These are phyloP conservation scores for Galagoides demidoff DNA, from an alignment of 2,797 vertebrate genomes.

Conservation along the genomic window DNA sequence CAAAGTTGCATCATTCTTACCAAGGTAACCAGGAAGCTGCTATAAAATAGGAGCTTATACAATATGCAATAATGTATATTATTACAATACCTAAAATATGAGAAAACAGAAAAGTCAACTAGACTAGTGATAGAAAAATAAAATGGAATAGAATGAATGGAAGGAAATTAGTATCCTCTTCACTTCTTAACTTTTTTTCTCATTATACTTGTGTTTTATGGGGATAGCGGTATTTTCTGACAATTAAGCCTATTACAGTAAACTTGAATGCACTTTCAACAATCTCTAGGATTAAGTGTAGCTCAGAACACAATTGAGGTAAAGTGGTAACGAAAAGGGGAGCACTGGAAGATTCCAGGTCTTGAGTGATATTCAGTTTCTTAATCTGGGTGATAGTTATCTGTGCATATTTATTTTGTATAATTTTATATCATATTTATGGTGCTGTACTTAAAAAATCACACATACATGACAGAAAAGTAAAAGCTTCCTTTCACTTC, in stretches of 20 bases:
- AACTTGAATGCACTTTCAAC: neutral
- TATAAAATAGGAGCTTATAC: too few species aligned
- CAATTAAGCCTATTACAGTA: neutral
- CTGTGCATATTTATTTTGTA: neutral
- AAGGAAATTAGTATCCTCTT: neutral
- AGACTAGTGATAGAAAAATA: neutral
- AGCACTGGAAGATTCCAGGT: fast-evolving
- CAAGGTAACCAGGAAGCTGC: too few species aligned
- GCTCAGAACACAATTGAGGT: neutral
- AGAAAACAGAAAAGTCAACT: neutral
- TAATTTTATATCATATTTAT: neutral
- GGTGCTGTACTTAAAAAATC: neutral
- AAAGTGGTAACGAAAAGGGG: neutral
- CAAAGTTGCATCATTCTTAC: too few species aligned
- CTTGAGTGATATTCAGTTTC: neutral
- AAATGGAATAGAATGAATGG: neutral
- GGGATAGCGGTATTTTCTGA: neutral
- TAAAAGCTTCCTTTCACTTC: neutral
- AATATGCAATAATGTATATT: neutral
- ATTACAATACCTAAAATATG: neutral
- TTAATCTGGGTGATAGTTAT: neutral
- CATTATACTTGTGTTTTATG: neutral
- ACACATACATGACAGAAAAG: neutral
- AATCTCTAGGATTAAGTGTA: neutral
- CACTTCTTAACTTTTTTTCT: neutral